Conservation (phyloP, 2,888 invertebrate species). For the Sinodicranocentrus sp. region DNA sequence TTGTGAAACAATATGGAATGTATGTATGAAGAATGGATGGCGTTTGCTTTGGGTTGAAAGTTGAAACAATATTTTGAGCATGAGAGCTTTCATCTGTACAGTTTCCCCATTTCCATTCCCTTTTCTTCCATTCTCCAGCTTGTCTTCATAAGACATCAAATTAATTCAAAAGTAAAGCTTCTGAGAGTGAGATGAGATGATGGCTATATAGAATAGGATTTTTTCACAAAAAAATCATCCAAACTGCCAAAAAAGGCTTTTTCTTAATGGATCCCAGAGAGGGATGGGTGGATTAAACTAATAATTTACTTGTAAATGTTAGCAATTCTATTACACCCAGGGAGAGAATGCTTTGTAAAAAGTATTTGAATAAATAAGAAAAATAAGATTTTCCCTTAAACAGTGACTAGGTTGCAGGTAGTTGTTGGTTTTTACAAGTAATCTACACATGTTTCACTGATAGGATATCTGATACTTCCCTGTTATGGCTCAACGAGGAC, state of each 20-base stretch:
- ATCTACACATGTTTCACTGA: no score
- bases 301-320: constrained; percentile 59
- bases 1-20: no score
- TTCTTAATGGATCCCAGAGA: constrained; percentile 9
- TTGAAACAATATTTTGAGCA: no score
- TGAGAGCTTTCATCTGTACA: no score
- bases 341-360: background rate
- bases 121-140: background rate
- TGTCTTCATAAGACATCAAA: background rate
- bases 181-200: constrained; percentile 5
- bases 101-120: no score
- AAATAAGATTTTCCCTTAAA: no score
- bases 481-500: no score
- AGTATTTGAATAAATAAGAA: constrained; percentile 26
- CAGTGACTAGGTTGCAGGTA: no score
- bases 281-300: constrained; percentile 58
- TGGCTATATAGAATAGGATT: background rate
- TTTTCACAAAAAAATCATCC: constrained; percentile 11
- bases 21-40: no score
- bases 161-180: constrained; percentile 32
- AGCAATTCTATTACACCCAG: constrained; percentile 27
- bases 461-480: no score
- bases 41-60: no score
- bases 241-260: constrained; percentile 36
- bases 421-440: no score